Conservation (phyloP, 2,113 vertebrate genomes). For the Gymnocephalus cernua region DNA sequence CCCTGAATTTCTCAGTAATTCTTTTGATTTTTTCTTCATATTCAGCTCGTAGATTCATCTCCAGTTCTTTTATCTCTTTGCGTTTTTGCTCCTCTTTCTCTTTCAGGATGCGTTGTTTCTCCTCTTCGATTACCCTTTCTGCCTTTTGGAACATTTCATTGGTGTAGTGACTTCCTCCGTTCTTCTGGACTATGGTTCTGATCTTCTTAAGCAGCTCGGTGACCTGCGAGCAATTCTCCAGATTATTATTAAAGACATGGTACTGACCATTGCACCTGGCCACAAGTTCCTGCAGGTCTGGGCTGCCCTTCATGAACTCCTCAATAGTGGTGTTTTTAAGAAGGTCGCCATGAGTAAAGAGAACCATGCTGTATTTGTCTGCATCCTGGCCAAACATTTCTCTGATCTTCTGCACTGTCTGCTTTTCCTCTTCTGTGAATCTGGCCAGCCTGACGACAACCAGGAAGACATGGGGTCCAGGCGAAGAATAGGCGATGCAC, state of each 20-base stretch:
- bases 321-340: background rate
- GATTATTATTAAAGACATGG: constrained; percentile 19
- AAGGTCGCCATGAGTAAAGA: constrained; percentile 6
- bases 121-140: background rate
- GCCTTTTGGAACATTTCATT: constrained; percentile 11
- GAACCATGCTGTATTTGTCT: constrained; percentile 31
- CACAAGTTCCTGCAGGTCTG: constrained; percentile 3
- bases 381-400: constrained; percentile 8
- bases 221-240: background rate
- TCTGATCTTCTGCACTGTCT: constrained; percentile 19
- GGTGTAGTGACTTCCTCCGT: constrained; percentile 19
- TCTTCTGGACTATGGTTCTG: background rate
- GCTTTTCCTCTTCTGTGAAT: constrained; percentile 18
- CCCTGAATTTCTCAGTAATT: no score
- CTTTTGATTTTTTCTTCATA: no score
- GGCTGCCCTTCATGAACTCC: accelerated
- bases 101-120: no score
- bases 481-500: constrained; percentile 6
- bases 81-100: no score
- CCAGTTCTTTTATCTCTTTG: no score
- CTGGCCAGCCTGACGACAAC: constrained; percentile 1
- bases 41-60: no score
- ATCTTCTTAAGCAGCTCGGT: constrained; percentile 19
- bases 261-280: constrained; percentile 7
- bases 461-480: constrained; percentile 43